Evolutionary conservation across 1,140 invertebrate genomes (phyloP).

Genomic region (Achroia grisella): DNA sequence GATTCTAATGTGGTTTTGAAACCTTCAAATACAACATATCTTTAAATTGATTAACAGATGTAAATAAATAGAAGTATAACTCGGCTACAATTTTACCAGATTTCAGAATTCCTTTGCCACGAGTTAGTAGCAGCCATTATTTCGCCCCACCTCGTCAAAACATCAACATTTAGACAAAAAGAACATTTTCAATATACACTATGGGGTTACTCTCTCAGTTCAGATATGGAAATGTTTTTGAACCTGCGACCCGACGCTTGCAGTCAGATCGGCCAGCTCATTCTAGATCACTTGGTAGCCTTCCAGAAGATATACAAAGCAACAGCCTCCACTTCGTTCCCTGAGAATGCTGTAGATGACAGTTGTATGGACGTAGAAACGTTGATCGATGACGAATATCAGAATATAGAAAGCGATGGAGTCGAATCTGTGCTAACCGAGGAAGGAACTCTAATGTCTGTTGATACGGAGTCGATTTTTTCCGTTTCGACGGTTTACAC

Average conservation of each 20-base stretch:
- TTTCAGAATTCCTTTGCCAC: constrained; percentile 74
- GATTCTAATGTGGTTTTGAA: no score
- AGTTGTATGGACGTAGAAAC: constrained; percentile 54
- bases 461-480: constrained; percentile 55
- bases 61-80: no score
- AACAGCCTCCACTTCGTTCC: constrained; percentile 29
- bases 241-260: constrained; percentile 75
- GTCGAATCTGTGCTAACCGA: constrained; percentile 55
- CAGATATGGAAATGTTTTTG: constrained; percentile 74
- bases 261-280: constrained; percentile 73
- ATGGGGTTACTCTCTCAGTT: constrained; percentile 75
- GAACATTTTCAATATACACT: constrained; percentile 72
- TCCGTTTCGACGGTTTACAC: constrained; percentile 59
- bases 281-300: constrained; percentile 71
- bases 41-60: no score
- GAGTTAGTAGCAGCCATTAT: constrained; percentile 72
- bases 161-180: constrained; percentile 62
- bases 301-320: constrained; percentile 69
- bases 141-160: constrained; percentile 66
- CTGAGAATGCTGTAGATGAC: constrained; percentile 51
- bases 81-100: constrained; percentile 41
- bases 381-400: constrained; percentile 64
- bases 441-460: constrained; percentile 48
- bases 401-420: constrained; percentile 60
- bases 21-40: no score